A percentile compares a stretch with the other conserved stretches of the same genome.
Evolutionary conservation across 1,140 invertebrate genomes (phyloP).

Genomic region (Bombus sylvicola): DNA sequence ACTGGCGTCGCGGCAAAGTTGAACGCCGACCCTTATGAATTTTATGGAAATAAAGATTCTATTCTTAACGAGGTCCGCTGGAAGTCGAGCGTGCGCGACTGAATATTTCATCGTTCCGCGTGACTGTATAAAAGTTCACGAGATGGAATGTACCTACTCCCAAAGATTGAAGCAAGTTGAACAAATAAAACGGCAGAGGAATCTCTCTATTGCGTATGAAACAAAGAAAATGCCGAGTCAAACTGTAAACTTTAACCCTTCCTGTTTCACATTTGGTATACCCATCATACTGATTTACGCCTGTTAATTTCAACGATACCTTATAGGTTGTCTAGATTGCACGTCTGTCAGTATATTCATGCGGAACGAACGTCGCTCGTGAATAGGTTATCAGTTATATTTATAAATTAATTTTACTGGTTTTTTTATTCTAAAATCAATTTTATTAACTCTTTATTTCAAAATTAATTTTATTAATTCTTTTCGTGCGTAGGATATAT

Average conservation of each 20-base stretch:
- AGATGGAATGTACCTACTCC: not conserved
- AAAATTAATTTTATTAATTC: no score
- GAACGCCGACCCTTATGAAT: constrained; percentile 43
- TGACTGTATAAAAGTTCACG: constrained; percentile 43
- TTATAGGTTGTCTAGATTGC: no score
- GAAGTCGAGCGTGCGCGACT: constrained; percentile 46
- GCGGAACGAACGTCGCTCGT: no score
- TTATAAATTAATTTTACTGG: no score
- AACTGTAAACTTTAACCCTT: not conserved
- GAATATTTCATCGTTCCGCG: constrained; percentile 49
- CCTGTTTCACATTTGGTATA: not conserved
- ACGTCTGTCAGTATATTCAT: no score
- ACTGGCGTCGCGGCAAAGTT: constrained; percentile 9
- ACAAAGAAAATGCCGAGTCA: not conserved
- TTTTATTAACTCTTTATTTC: no score
- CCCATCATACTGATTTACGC: no score
- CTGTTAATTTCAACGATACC: not conserved
- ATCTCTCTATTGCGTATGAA: no score
- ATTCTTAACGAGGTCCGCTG: constrained; percentile 52
- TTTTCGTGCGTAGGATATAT: no score
- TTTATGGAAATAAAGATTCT: constrained; percentile 56
- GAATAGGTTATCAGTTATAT: no score
- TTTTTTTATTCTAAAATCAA: no score
- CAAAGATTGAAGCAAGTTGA: not conserved
- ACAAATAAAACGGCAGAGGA: not conserved